Evolutionary conservation across 53 echinoderm and acorn worm genomes (phyloP), one percentile per base, ranked within the genome.

Genomic region (Luidia sarsii): DNA sequence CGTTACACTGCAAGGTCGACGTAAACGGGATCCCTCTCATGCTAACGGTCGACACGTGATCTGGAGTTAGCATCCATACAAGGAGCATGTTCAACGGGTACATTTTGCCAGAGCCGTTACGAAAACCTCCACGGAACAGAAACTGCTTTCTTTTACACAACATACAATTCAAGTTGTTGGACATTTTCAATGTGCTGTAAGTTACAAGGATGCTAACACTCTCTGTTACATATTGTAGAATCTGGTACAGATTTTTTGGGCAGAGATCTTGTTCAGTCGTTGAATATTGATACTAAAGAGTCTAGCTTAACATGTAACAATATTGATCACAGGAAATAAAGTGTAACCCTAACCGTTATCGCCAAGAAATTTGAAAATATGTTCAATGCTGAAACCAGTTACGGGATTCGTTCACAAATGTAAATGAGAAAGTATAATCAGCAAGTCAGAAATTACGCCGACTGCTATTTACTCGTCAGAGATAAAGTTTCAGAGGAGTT

Each of bases 401-500:
- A 8, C 32, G 2, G 70, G 70, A 51, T 51, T 70, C 33, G 53
- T 64, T n/a, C 64, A 64, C 36, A 64, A 64, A 80, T 7, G 63
- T 80, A 0, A 50, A 80, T 64, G 46, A 46, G 48, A 60, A 59
- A 45, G 64, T 64, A 31, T 31, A 80, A 63, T 64, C 80, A 29
- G 64, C 49, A 20, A 46, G 49, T 31, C 80, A 80, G 23, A 49
- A 64, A 61, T 21, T 80, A 20, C 80, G 64, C 35, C 43, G 49
- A 48, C 32, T 85, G 15, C 85, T 65, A n/a, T 83, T 89, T 33
- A 23, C 38, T 27, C n/a, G 90, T 71, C 16, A 68, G 71, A 10
- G 52, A 80, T 30, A 56, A 86, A 7, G 89, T 92, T 2, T 70
- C 89, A 7, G 75, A 32, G 4, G 89, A 92, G 57, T 48, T 92